Evolutionary conservation across 2,797 vertebrate species (phyloP).

Genomic region (Oreochromis grahami): DNA sequence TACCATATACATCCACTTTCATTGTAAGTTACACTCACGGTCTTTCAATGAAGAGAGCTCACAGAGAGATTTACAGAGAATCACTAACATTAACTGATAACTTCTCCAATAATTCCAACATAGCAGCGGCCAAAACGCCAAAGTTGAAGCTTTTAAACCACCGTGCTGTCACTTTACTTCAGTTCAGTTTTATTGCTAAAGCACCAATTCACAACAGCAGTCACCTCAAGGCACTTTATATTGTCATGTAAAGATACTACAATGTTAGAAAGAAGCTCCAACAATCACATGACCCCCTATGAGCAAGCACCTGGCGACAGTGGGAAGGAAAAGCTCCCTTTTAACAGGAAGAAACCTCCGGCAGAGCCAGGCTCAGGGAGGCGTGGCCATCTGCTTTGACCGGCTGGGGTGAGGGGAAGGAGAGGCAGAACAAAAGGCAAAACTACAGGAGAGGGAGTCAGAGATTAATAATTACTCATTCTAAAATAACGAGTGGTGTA

Average conservation of each 20-base stretch:
- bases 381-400: rapidly evolving
- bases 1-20: background rate
- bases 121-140: background rate
- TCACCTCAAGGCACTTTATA: background rate
- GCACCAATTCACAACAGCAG: too few species aligned
- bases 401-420: rapidly evolving
- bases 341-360: background rate
- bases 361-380: rapidly evolving
- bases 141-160: background rate
- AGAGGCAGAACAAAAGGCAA: background rate
- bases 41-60: background rate
- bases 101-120: background rate
- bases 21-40: background rate
- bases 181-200: background rate
- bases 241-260: background rate
- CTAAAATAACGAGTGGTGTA: rapidly evolving
- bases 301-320: rapidly evolving
- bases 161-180: background rate
- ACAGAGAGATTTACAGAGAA: background rate
- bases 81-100: background rate
- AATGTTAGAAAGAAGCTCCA: background rate
- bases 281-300: rapidly evolving
- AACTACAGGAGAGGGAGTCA: background rate
- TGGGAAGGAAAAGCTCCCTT: background rate
- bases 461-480: background rate